These are phyloP conservation scores for Parazoanthus atlanticus DNA, from an alignment of 92 coral and sea anemone species.

Conservation along the genomic window DNA sequence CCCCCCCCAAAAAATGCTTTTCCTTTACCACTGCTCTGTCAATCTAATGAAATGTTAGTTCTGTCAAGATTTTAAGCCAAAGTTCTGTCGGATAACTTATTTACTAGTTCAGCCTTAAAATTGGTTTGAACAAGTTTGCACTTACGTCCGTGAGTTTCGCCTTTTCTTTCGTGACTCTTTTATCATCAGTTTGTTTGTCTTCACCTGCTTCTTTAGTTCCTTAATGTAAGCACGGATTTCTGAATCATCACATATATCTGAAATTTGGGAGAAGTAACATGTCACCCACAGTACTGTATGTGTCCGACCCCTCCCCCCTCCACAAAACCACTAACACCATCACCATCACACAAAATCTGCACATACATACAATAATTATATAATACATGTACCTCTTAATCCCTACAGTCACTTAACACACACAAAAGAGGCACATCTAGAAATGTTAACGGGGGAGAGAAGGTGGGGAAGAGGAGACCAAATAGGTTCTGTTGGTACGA, in stretches of 20 bases:
- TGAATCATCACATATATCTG: slow-evolving; percentile 90
- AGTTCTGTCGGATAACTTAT: no score
- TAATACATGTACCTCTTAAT: not conserved
- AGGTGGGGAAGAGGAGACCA: no score
- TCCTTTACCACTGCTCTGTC: no score
- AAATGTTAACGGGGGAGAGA: no score
- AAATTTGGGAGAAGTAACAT: no score
- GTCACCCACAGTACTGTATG: not conserved
- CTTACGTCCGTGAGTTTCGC: slow-evolving; percentile 95
- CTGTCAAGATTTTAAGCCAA: no score
- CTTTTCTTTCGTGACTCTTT: slow-evolving; percentile 79
- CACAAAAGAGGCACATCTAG: no score
- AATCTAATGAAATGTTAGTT: no score
- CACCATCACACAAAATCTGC: not conserved
- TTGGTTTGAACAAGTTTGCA: not conserved
- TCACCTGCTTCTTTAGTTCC: slow-evolving; percentile 80
- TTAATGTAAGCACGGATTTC: slow-evolving; percentile 82
- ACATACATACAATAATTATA: not conserved
- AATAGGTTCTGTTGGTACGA: no score
- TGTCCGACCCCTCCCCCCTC: no score
- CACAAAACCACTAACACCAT: no score
- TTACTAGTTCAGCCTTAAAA: not conserved
- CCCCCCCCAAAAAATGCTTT: not conserved
- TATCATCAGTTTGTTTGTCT: slow-evolving; percentile 78
- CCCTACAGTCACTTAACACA: no score